These are phyloP conservation scores for Albula glossodonta DNA, from an alignment of 2,113 vertebrate species.

Conservation along the genomic window DNA sequence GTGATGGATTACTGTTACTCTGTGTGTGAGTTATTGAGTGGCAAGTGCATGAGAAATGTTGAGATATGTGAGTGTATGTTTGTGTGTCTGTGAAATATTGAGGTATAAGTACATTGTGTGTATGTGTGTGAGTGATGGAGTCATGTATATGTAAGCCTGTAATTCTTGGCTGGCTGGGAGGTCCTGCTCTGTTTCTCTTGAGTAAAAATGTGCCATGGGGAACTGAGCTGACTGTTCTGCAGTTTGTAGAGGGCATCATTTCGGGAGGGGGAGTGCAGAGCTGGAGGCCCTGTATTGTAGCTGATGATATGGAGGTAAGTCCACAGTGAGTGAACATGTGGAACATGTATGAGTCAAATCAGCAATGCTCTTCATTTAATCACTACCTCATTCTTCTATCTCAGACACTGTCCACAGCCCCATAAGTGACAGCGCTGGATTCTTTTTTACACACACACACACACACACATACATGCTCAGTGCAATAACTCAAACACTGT, in stretches of 20 bases:
- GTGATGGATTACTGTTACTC: too few relatives aligned
- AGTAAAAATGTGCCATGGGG: not conserved
- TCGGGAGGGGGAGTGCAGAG: not conserved
- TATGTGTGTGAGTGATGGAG: not conserved
- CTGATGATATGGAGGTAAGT: too few relatives aligned
- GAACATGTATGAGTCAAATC: not conserved
- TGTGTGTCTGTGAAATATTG: not conserved
- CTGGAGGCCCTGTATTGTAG: too few relatives aligned
- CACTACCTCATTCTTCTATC: too few relatives aligned
- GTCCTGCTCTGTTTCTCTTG: not conserved
- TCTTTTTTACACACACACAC: not conserved
- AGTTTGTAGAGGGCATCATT: not conserved
- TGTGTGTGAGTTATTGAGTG: not conserved
- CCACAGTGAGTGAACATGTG: not conserved
- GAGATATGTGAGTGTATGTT: not conserved
- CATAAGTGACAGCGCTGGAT: too few relatives aligned
- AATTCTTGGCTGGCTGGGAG: not conserved
- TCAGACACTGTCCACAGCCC: too few relatives aligned
- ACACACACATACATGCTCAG: not conserved
- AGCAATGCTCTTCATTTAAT: too few relatives aligned
- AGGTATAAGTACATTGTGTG: not conserved
- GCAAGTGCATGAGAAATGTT: not conserved
- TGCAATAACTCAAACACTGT: not conserved
- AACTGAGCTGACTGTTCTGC: not conserved
- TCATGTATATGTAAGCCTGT: not conserved